phyloP scores from a whole-genome alignment of 1,140 invertebrate species.

The Polyergus mexicanus region DNA sequence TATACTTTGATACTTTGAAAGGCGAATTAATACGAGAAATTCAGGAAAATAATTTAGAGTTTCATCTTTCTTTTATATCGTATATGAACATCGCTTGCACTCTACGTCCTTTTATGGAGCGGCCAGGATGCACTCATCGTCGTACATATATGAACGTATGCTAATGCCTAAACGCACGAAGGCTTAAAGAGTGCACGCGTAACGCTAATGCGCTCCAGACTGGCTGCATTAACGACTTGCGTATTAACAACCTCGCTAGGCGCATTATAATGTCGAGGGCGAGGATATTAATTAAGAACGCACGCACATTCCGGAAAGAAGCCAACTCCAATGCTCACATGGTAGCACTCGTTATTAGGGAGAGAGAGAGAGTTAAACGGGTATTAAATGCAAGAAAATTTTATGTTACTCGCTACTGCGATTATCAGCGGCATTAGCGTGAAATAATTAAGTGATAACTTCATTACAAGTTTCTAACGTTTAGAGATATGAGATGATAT shows the following conservation, averaged over 20 bases:
- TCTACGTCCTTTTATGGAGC: background rate
- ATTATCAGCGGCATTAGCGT: slow-evolving; percentile 58
- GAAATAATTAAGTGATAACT: slow-evolving; percentile 66
- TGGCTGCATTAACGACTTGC: slow-evolving; percentile 59
- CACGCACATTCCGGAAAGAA: slow-evolving; percentile 54
- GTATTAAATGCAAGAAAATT: slow-evolving; percentile 38
- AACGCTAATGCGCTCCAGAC: slow-evolving; percentile 53
- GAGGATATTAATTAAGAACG: slow-evolving; percentile 76
- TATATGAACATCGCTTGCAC: background rate
- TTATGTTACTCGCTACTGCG: slow-evolving; percentile 9
- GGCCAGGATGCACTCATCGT: slow-evolving; percentile 36
- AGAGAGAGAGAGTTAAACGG: too few species aligned
- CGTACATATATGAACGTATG: slow-evolving; percentile 41
- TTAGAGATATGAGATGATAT: slow-evolving; percentile 3
- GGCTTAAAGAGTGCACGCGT: slow-evolving; percentile 61
- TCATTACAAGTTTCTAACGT: slow-evolving; percentile 11
- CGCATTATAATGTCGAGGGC: slow-evolving; percentile 68
- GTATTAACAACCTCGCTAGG: slow-evolving; percentile 70
- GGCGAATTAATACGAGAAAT: background rate
- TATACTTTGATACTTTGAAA: background rate
- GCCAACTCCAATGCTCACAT: slow-evolving; percentile 40
- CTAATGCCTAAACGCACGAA: slow-evolving; percentile 57
- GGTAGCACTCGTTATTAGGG: slow-evolving; percentile 49
- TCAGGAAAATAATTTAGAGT: slow-evolving; percentile 11
- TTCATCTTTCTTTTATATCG: background rate